Conservation (phyloP, 1,140 invertebrate species). For the Neodiprion virginianus region DNA sequence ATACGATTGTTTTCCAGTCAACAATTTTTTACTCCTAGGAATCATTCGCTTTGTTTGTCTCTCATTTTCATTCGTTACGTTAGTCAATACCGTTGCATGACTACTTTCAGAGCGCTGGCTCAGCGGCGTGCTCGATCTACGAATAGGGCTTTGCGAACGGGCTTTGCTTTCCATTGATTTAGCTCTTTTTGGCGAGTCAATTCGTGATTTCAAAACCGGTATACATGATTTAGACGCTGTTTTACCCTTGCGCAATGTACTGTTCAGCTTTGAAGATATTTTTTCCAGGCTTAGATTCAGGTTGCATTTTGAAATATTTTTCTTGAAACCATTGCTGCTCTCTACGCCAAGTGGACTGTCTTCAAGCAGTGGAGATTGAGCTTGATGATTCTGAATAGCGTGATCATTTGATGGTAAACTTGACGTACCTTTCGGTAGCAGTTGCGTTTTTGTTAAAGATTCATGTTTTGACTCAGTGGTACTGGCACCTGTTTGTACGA, state of each 20-base stretch:
- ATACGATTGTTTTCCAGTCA: neutral
- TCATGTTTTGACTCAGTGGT: slow-evolving; percentile 11
- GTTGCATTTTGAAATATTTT: neutral
- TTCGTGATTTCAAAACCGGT: slow-evolving; percentile 38
- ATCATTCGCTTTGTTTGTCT: slow-evolving; percentile 18
- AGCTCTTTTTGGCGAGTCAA: slow-evolving; percentile 26
- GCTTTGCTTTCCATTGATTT: slow-evolving; percentile 12
- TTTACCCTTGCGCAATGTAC: neutral
- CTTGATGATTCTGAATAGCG: no score
- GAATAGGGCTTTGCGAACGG: slow-evolving; percentile 31
- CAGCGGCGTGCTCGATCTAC: slow-evolving; percentile 27
- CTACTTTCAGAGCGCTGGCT: neutral
- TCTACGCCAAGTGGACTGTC: neutral
- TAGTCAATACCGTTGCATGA: neutral
- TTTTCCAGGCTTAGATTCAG: slow-evolving; percentile 13
- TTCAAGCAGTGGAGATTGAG: no score
- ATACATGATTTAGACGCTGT: slow-evolving; percentile 40
- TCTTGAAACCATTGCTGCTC: neutral
- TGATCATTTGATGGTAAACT: slow-evolving; percentile 9
- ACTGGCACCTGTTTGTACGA: neutral
- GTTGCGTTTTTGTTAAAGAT: neutral
- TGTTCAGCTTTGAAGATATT: neutral
- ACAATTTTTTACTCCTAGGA: neutral
- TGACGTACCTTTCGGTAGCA: slow-evolving; percentile 26
- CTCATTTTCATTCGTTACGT: slow-evolving; percentile 11